phyloP scores from a whole-genome alignment of 2,113 vertebrate genomes.

The Accipiter cooperii region DNA sequence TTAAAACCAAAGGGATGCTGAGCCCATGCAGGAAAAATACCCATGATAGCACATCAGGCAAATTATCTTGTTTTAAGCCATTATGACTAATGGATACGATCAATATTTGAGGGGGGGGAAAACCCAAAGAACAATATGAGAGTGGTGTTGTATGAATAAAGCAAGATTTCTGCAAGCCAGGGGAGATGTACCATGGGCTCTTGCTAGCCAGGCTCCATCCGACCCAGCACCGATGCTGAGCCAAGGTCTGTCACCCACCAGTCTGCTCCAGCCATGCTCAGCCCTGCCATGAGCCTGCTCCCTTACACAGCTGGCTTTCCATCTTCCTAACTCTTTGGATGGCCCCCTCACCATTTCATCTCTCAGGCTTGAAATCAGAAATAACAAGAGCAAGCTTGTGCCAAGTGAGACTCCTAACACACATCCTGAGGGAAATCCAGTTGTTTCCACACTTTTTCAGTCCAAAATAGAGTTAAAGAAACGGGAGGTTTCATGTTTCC shows the following conservation, averaged over 20 bases:
- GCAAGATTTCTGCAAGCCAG: not conserved
- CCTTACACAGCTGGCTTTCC: not conserved
- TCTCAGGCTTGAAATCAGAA: not conserved
- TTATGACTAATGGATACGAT: not conserved
- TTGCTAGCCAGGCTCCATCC: not conserved
- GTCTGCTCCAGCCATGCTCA: not conserved
- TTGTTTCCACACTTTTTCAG: not conserved
- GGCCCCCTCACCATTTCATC: not conserved
- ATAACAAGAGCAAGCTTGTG: not conserved
- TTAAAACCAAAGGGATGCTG: not conserved
- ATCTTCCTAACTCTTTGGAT: not conserved
- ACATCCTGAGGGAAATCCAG: not conserved
- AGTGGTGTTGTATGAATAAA: not conserved
- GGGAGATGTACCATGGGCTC: not conserved
- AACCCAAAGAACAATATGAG: not conserved
- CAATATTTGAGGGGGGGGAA: not conserved
- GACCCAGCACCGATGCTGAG: fast-evolving
- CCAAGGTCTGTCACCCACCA: not conserved
- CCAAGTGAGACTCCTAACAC: not conserved
- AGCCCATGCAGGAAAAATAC: not conserved
- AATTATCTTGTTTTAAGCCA: not conserved
- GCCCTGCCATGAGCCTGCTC: not conserved
- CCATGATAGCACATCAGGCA: not conserved
- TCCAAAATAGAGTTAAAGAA: not conserved
- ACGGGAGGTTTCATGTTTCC: not conserved